Evolutionary conservation across 1,140 invertebrate species (phyloP).

Genomic region (Teleopsis dalmanni): DNA sequence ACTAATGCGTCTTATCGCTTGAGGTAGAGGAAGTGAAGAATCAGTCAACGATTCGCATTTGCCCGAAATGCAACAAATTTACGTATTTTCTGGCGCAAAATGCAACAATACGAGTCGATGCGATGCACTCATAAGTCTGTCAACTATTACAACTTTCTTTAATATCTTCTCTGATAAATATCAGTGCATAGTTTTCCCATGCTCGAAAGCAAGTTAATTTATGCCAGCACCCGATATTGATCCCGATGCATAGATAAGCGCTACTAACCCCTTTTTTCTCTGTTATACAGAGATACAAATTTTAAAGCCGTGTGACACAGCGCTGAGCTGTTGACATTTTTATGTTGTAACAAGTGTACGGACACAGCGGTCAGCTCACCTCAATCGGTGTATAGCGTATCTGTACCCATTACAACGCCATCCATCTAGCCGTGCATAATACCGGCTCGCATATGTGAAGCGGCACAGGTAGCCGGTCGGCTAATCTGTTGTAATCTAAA

Average conservation of each 20-base stretch:
- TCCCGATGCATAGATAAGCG: slow-evolving; percentile 4
- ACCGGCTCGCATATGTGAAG: not conserved
- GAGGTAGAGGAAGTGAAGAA: too few species aligned
- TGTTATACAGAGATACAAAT: too few species aligned
- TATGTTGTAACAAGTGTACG: slow-evolving; percentile 3
- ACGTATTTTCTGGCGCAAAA: not conserved
- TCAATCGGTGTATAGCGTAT: too few species aligned
- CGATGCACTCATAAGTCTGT: not conserved
- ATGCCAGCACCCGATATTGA: slow-evolving; percentile 6
- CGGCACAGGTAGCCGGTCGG: not conserved
- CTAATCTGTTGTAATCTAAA: slow-evolving; percentile 10
- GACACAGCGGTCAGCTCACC: too few species aligned
- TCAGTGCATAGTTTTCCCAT: not conserved
- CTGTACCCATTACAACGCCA: too few species aligned
- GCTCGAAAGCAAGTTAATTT: slow-evolving; percentile 2
- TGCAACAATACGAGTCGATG: not conserved
- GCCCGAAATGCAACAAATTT: not conserved
- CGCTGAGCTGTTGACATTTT: slow-evolving; percentile 5
- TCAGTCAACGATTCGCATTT: too few species aligned
- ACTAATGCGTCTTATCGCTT: slow-evolving; percentile 3
- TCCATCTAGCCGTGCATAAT: not conserved
- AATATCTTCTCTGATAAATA: not conserved
- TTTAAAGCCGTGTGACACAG: not conserved
- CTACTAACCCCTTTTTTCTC: slow-evolving; percentile 7
- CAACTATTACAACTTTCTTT: not conserved